Percentiles rank a stretch among this genome's conserved stretches.
Conservation (phyloP, 2,113 vertebrate genomes). For the Phasianus colchicus region DNA sequence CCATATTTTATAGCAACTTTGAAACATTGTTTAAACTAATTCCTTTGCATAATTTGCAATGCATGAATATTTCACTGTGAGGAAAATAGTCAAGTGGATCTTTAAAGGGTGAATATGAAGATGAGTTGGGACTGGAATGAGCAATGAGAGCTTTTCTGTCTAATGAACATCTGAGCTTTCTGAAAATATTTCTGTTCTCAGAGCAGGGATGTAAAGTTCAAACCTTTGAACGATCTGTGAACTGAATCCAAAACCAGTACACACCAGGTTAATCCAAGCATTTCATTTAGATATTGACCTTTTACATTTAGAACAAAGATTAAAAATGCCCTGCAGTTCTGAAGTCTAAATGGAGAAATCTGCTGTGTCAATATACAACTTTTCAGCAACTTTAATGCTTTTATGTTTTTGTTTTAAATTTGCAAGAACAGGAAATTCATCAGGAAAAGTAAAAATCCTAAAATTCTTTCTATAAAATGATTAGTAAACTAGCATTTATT, state of each 20-base stretch:
- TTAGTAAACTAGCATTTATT: conserved; percentile 19
- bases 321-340: background rate
- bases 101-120: background rate
- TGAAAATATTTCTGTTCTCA: background rate
- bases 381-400: background rate
- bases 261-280: background rate
- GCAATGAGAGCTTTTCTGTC: background rate
- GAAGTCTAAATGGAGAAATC: background rate
- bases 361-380: background rate
- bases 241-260: background rate
- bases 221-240: background rate
- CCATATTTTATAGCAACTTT: background rate
- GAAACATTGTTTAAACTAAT: background rate
- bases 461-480: background rate
- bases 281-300: background rate
- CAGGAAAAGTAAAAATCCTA: background rate
- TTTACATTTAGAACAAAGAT: background rate
- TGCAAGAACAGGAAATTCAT: background rate
- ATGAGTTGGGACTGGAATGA: background rate
- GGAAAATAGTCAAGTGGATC: background rate
- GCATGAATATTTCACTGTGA: background rate
- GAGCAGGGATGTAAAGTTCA: background rate
- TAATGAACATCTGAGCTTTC: background rate
- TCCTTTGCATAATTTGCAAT: background rate
- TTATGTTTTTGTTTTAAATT: background rate